These are phyloP conservation scores for Macropis europaea DNA, from an alignment of 2,888 invertebrate species.

Conservation along the genomic window DNA sequence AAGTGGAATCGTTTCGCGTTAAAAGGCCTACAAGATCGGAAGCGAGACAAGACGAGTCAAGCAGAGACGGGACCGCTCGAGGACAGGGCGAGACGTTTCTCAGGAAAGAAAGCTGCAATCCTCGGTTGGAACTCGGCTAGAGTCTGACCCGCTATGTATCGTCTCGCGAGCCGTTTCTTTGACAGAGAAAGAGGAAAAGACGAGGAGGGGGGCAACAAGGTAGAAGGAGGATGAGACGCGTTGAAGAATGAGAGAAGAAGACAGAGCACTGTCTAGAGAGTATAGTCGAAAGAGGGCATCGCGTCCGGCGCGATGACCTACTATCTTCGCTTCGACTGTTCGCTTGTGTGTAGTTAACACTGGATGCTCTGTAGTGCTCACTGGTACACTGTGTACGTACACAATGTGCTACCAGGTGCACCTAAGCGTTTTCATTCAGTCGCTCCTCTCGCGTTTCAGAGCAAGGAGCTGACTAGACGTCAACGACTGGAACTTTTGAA, in stretches of 20 bases:
- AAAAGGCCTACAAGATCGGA: conserved; percentile 44
- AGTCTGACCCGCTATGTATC: conserved; percentile 45
- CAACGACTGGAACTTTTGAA: not conserved
- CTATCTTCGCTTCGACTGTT: conserved; percentile 78
- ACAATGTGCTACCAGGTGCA: not conserved
- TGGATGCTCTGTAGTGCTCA: not conserved
- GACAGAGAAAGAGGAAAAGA: conserved; percentile 41
- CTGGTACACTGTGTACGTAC: not conserved
- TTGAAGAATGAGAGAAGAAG: conserved; percentile 38
- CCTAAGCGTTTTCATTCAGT: conserved; percentile 28
- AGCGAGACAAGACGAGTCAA: conserved; percentile 41
- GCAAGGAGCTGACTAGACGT: not conserved
- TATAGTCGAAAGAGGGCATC: conserved; percentile 74
- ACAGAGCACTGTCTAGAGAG: conserved; percentile 62
- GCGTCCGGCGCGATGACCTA: conserved; percentile 79
- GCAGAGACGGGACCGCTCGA: conserved; percentile 38
- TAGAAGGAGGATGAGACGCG: conserved; percentile 24
- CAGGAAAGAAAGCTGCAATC: conserved; percentile 76
- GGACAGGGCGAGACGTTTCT: conserved; percentile 63
- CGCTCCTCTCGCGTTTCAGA: not conserved
- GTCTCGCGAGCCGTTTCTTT: conserved; percentile 37
- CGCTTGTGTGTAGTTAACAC: conserved; percentile 50
- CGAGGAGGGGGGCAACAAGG: conserved; percentile 1
- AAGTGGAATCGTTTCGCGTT: conserved; percentile 44
- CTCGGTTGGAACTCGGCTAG: conserved; percentile 60